A percentile compares a stretch with the other conserved stretches of the same genome.
Evolutionary conservation across 2,797 vertebrate species (phyloP).

Genomic region (Harpagifer antarcticus): DNA sequence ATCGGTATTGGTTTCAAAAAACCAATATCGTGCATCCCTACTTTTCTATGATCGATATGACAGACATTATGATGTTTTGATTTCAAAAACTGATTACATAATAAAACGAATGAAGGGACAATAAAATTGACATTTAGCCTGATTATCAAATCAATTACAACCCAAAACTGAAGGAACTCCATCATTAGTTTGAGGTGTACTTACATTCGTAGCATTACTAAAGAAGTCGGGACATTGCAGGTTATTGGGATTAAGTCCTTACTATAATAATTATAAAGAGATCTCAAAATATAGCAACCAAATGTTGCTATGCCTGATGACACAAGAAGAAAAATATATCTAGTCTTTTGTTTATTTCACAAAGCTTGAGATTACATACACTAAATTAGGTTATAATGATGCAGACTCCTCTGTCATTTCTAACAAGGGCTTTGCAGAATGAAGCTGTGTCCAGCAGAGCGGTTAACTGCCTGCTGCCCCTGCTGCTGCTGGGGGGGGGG

Average conservation of each 20-base stretch:
- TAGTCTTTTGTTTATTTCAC: neutral
- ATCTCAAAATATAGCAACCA: neutral
- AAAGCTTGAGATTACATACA: neutral
- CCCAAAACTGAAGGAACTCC: neutral
- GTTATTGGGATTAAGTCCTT: neutral
- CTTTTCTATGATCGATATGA: too few species aligned
- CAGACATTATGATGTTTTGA: neutral
- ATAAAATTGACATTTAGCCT: neutral
- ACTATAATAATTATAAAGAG: neutral
- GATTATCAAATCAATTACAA: neutral
- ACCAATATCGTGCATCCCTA: too few species aligned
- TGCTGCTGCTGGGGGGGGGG: slow-evolving; percentile 3
- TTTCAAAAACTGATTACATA: neutral
- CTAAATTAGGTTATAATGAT: neutral
- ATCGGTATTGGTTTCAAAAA: too few species aligned
- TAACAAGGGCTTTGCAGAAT: neutral
- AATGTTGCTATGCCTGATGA: neutral
- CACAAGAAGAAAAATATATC: neutral
- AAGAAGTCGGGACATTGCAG: neutral
- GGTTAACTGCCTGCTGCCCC: slow-evolving; percentile 26
- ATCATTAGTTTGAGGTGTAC: neutral
- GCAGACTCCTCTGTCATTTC: slow-evolving; percentile 24
- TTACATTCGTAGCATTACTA: neutral
- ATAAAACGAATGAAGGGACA: neutral
- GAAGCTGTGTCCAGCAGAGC: slow-evolving; percentile 39